Evolutionary conservation across 2,113 vertebrate genomes (phyloP).

Genomic region (Potamarius usumacintae): DNA sequence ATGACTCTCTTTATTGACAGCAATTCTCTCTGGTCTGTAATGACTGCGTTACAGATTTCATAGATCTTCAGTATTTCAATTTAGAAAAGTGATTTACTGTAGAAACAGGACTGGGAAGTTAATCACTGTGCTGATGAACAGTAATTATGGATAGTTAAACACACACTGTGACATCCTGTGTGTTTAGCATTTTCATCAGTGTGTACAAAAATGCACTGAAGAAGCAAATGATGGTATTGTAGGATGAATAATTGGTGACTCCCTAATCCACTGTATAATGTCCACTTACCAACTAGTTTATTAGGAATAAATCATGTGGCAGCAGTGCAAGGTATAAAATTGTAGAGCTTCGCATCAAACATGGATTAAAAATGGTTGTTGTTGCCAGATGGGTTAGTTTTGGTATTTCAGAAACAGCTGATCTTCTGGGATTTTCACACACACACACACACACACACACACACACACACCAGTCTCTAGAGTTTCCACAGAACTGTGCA

Average conservation of each 20-base stretch:
- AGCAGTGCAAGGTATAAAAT: neutral
- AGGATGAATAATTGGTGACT: neutral
- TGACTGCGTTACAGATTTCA: neutral
- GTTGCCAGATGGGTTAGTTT: too few species aligned
- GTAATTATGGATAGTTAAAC: slow-evolving; percentile 15
- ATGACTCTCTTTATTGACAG: slow-evolving; percentile 3
- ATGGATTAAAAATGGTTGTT: neutral
- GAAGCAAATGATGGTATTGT: neutral
- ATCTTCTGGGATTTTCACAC: neutral
- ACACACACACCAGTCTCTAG: neutral
- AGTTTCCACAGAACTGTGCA: neutral
- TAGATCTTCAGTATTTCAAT: neutral
- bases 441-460: neutral
- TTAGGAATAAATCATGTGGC: neutral
- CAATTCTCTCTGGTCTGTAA: neutral
- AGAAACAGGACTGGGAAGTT: slow-evolving; percentile 2
- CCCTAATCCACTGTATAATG: neutral
- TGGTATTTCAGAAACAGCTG: neutral
- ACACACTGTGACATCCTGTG: neutral
- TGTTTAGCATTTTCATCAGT: neutral
- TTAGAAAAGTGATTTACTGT: neutral
- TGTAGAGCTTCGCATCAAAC: neutral
- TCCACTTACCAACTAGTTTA: neutral
- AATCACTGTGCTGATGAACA: slow-evolving; percentile 7
- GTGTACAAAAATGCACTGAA: neutral